Conservation (phyloP, 2,113 vertebrate genomes). For the Aptenodytes patagonicus region DNA sequence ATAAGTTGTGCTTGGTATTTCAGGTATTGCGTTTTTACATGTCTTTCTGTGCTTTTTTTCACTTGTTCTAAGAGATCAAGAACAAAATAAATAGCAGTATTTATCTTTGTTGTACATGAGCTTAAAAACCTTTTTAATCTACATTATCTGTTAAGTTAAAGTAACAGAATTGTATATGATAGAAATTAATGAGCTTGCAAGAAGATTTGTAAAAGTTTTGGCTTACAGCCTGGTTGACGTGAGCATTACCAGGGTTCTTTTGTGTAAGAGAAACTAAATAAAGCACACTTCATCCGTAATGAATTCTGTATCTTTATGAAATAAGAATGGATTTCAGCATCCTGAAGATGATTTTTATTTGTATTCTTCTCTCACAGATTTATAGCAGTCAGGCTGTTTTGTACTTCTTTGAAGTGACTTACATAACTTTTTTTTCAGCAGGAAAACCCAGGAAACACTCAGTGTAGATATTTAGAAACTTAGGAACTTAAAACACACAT, state of each 20-base stretch:
- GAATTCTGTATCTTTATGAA: not conserved
- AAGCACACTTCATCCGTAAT: not conserved
- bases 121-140: not conserved
- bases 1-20: conserved; percentile 86
- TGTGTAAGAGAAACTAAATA: not conserved
- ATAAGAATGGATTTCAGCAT: not conserved
- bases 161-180: not conserved
- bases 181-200: not conserved
- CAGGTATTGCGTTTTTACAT: conserved; percentile 75
- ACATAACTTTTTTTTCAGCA: not conserved
- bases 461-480: not conserved
- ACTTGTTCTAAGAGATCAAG: not conserved
- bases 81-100: not conserved
- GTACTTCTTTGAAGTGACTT: not conserved
- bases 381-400: not conserved
- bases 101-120: not conserved
- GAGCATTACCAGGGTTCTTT: not conserved
- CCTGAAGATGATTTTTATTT: not conserved
- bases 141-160: not conserved
- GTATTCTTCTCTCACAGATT: not conserved
- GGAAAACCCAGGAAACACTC: not conserved
- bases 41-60: not conserved
- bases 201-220: not conserved
- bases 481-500: not conserved
- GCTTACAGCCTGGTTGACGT: not conserved